Evolutionary conservation across 2,113 vertebrate genomes (phyloP).

Genomic region (Microcebus murinus): DNA sequence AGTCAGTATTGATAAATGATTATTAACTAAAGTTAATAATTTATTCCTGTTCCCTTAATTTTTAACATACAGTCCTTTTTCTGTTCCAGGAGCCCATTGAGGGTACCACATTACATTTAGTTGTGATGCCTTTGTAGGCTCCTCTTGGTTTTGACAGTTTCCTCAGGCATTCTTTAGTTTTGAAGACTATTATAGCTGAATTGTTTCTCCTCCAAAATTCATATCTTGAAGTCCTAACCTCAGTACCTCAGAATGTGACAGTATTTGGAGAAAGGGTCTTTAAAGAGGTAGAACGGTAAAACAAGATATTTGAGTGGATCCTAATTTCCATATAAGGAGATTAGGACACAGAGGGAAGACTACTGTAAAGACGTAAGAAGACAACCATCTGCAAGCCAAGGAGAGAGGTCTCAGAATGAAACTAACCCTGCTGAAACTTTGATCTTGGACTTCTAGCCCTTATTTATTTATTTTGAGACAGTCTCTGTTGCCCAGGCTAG

Average conservation of each 20-base stretch:
- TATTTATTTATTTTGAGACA: background rate
- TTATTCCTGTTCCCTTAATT: constrained; percentile 20
- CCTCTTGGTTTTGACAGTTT: background rate
- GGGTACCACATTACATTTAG: background rate
- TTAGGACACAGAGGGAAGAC: background rate
- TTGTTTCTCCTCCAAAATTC: background rate
- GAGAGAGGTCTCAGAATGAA: background rate
- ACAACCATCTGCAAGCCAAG: background rate
- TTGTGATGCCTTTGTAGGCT: background rate
- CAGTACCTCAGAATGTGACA: background rate
- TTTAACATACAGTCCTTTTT: constrained; percentile 22
- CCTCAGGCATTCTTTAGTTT: background rate
- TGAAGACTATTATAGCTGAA: background rate
- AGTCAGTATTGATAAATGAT: background rate
- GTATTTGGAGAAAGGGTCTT: background rate
- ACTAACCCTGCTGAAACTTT: background rate
- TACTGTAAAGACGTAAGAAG: background rate
- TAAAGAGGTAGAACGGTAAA: constrained; percentile 13
- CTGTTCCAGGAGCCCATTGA: background rate
- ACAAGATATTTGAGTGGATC: background rate
- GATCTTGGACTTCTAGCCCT: background rate
- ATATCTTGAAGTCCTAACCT: background rate
- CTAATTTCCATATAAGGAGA: background rate
- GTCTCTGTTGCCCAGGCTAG: too few relatives aligned
- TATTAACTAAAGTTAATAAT: background rate